Percentiles rank a stretch among this genome's conserved stretches.
Conservation (phyloP, 2,113 vertebrate genomes). For the Mesitornis unicolor region DNA sequence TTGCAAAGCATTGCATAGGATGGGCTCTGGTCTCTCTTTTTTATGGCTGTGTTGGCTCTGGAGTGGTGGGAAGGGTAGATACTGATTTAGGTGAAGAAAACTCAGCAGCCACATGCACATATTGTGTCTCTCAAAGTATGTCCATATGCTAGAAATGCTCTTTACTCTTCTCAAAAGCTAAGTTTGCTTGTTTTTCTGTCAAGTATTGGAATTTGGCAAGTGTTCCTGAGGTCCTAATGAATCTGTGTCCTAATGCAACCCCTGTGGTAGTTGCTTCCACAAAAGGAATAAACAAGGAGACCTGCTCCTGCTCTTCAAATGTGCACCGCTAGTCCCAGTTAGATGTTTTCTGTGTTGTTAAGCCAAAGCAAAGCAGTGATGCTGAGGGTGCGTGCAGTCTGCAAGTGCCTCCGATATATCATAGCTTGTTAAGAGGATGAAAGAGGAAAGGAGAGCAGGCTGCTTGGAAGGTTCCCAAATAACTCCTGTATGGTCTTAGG, state of each 20-base stretch:
- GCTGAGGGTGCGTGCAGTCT: neutral
- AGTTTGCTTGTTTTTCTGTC: neutral
- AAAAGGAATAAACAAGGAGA: neutral
- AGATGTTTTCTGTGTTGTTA: neutral
- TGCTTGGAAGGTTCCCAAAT: neutral
- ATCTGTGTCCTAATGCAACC: neutral
- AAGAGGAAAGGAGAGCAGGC: neutral
- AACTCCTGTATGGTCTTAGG: neutral
- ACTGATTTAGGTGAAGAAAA: neutral
- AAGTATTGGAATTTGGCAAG: neutral
- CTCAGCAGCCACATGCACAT: neutral
- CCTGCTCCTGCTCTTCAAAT: neutral
- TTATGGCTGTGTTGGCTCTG: neutral
- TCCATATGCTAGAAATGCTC: neutral
- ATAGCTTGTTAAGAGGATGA: neutral
- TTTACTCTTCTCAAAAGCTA: neutral
- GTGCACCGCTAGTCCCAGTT: neutral
- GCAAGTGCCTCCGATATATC: neutral
- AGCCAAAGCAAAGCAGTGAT: neutral
- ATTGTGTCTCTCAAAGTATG: neutral
- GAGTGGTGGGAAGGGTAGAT: neutral
- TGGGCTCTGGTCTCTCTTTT: neutral
- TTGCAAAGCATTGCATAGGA: neutral
- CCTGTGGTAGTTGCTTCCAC: neutral
- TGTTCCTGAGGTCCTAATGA: neutral